phyloP scores from a whole-genome alignment of 2,113 vertebrate species.

The Alaudala cheleensis region DNA sequence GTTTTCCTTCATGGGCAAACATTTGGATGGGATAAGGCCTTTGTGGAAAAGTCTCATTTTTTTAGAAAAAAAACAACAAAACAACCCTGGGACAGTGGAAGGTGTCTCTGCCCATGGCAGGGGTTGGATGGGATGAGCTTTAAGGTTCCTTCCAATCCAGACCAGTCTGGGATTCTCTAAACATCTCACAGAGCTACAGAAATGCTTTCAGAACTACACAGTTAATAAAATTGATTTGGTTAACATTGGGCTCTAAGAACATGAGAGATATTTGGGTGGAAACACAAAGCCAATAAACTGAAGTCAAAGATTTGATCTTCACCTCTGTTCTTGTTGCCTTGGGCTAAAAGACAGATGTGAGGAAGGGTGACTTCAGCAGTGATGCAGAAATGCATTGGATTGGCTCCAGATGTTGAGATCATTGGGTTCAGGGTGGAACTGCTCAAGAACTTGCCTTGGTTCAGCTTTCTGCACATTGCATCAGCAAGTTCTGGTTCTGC shows the following conservation, averaged over 20 bases:
- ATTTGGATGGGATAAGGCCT: not conserved
- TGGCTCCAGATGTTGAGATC: not conserved
- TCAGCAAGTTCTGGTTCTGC: not conserved
- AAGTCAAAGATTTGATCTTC: not conserved
- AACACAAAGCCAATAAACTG: not conserved
- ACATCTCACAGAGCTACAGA: not conserved
- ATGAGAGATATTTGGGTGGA: not conserved
- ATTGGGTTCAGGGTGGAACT: not conserved
- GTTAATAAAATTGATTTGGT: not conserved
- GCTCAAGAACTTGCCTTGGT: not conserved
- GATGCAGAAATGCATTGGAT: too few relatives aligned
- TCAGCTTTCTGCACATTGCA: fast-evolving
- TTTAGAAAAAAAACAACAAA: not conserved
- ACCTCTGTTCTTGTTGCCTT: not conserved
- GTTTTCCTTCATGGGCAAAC: not conserved
- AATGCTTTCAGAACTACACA: not conserved
- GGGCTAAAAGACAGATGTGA: not conserved
- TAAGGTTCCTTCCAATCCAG: not conserved
- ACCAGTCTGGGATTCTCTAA: not conserved
- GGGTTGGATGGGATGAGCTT: not conserved
- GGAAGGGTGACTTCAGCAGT: too few relatives aligned
- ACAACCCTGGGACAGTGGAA: fast-evolving
- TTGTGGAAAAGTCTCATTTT: not conserved
- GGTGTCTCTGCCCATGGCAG: not conserved
- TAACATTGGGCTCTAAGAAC: fast-evolving